phyloP scores from a whole-genome alignment of 2,113 vertebrate species.

The Osmerus mordax region DNA sequence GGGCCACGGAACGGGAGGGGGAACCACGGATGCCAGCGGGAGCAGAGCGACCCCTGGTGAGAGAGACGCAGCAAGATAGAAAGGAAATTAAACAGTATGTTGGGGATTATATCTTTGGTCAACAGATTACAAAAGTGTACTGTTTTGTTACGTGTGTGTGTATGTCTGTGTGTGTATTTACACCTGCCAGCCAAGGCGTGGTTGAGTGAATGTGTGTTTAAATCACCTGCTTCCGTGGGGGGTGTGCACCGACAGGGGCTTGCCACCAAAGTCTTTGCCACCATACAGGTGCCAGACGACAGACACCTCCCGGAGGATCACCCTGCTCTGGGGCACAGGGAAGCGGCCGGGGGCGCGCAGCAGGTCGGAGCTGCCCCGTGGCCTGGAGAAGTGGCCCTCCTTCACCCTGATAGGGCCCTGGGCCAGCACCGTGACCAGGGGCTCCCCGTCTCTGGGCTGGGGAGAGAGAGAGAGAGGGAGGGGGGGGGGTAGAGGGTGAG shows the following conservation, averaged over 20 bases:
- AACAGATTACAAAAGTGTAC: neutral
- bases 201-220: neutral
- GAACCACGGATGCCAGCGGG: constrained; percentile 72
- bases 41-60: constrained; percentile 58
- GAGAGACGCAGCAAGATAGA: neutral
- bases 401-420: constrained; percentile 73
- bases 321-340: constrained; percentile 81
- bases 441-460: constrained; percentile 85
- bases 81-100: neutral
- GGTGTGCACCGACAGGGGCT: constrained; percentile 58
- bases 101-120: neutral
- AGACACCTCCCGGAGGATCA: constrained; percentile 84
- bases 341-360: constrained; percentile 82
- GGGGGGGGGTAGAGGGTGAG: neutral
- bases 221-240: constrained; percentile 66
- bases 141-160: neutral
- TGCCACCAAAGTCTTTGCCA: constrained; percentile 82
- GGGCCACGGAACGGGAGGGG: constrained; percentile 74
- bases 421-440: constrained; percentile 78
- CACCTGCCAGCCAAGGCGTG: too few species aligned
- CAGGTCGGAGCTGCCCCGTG: constrained; percentile 84
- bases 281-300: constrained; percentile 91
- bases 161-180: neutral
- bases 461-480: neutral
- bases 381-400: constrained; percentile 84